Evolutionary conservation across 1,140 invertebrate genomes (phyloP).

Genomic region (Pachyrhynchus sulphureomaculatus): DNA sequence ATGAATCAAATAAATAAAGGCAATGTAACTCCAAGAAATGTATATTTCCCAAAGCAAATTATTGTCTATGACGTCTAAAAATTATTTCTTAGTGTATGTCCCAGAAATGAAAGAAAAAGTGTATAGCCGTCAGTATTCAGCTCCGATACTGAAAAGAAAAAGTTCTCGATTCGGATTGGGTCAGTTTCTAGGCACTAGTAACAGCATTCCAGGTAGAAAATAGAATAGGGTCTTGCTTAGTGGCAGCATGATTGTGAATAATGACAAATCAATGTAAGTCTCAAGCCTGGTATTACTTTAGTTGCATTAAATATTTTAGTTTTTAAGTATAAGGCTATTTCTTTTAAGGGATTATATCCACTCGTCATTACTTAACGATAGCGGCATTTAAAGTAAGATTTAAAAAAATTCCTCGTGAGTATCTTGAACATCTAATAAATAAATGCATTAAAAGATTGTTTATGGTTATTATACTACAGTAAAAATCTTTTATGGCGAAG

Average conservation of each 20-base stretch:
- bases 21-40: too few species aligned
- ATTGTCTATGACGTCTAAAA: too few species aligned
- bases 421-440: too few species aligned
- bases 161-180: slow-evolving; percentile 87
- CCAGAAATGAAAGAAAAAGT: slow-evolving; percentile 82
- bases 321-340: background rate
- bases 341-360: too few species aligned
- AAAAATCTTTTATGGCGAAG: too few species aligned
- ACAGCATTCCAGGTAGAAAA: slow-evolving; percentile 65
- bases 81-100: slow-evolving; percentile 26
- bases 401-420: too few species aligned
- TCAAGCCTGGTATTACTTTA: slow-evolving; percentile 1
- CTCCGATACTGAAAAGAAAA: slow-evolving; percentile 86
- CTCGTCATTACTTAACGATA: too few species aligned
- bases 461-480: too few species aligned
- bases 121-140: slow-evolving; percentile 85
- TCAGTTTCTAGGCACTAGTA: slow-evolving; percentile 73
- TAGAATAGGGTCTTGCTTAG: slow-evolving; percentile 55
- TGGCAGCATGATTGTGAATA: slow-evolving; percentile 44
- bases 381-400: too few species aligned
- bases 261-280: slow-evolving; percentile 28
- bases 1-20: too few species aligned
- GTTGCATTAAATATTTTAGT: background rate
- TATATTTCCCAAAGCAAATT: too few species aligned
- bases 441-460: too few species aligned